Evolutionary conservation across 2,888 invertebrate genomes (phyloP).

Genomic region (Tribolium freemani): DNA sequence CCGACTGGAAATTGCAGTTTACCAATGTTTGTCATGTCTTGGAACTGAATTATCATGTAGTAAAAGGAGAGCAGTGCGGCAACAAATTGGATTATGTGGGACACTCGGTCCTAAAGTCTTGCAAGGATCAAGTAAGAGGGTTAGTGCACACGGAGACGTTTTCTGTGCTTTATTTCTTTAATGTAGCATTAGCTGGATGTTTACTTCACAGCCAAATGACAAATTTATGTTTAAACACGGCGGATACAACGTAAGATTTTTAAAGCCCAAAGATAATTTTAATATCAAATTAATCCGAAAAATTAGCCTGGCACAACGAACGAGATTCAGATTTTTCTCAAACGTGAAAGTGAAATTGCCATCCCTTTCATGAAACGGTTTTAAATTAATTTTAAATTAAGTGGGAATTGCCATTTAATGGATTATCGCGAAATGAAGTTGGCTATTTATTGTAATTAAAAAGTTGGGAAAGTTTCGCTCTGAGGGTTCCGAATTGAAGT

Average conservation of each 20-base stretch:
- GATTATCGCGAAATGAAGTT: constrained; percentile 22
- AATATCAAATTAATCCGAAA: neutral
- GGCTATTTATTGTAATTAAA: constrained; percentile 26
- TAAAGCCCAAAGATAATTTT: neutral
- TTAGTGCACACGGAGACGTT: neutral
- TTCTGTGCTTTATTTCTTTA: constrained; percentile 1
- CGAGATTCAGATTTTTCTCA: neutral
- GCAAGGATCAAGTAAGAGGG: neutral
- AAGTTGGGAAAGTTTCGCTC: constrained; percentile 9
- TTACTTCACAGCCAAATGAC: neutral
- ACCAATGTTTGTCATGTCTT: constrained; percentile 51
- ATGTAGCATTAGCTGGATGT: neutral
- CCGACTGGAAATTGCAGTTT: constrained; percentile 48
- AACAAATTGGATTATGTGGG: constrained; percentile 48
- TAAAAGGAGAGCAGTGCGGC: constrained; percentile 54
- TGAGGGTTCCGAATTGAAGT: neutral
- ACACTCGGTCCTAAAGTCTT: constrained; percentile 29
- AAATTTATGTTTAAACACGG: neutral
- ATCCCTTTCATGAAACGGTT: constrained; percentile 11
- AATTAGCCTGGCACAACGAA: neutral
- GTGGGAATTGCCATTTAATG: constrained; percentile 18
- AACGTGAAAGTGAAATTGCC: constrained; percentile 1
- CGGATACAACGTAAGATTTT: neutral
- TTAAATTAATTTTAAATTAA: constrained; percentile 28
- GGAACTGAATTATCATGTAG: constrained; percentile 48